Base-by-base conservation (phyloP, 2,888 invertebrate genomes). In the Ochlodes sylvanus region DNA sequence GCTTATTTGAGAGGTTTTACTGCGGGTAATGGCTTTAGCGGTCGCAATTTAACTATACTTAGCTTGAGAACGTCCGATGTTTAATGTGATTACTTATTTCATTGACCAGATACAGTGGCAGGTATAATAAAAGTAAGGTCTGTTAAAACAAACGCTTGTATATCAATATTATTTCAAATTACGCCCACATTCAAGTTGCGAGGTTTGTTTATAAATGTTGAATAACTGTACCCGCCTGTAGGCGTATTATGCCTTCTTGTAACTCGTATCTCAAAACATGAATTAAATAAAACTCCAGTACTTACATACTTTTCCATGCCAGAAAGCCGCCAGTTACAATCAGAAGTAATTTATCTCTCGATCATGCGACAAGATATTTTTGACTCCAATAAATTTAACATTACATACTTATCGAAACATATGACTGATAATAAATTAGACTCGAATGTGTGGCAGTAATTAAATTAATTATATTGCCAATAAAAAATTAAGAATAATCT, bases 21-120 rank as follows among this genome's bases (percentile, higher is more conserved):
- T 72, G 72, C 69, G 71, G 73, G 77, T 83, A 78, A 81, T 77
- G 72, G 72, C 70, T 72, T 67, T 58, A 73, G 75, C 60, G 61
- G 63, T 72, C 69, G 77, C 77, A 79, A 81, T 83, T 83, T 80
- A 79, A 76, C 76, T 76, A 77, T 78, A 83, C 80, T 82, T 84
- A 78, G 47, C 54, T 68, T 56, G 38, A 21, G 62, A 50, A 62
- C 44, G 61, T 61, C 61, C 44, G 32, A 61, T 55, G 55, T 44
- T 58, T 15, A 67, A 61, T 12, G 54, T 61, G 44, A 66, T 67
- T 47, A 56, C 17, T 62, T 55, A 56, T 56, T 62, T 47, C 56
- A 56, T 41, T 68, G 38, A 56, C 47, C 19, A 50, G 56, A 62
- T 61, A 54, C 41, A 27, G 27, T 34, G 55, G 47, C 10, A 50